Evolutionary conservation across 2,113 vertebrate genomes (phyloP).

Genomic region (Maylandia zebra): DNA sequence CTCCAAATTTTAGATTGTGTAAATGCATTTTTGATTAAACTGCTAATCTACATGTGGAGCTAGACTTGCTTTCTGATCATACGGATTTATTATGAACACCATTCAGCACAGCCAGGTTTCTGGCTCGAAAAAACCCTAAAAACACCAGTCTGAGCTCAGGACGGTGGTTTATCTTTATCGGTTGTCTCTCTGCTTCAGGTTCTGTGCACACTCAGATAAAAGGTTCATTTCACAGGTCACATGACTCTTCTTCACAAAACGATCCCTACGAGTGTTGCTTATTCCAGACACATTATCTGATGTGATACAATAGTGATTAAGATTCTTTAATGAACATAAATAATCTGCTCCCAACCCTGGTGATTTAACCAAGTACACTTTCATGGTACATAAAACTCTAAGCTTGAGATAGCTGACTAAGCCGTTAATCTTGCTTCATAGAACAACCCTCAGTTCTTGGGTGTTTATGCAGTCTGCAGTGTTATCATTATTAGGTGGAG

Average conservation of each 20-base stretch:
- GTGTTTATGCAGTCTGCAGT: not conserved
- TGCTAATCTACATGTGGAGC: not conserved
- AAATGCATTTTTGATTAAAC: not conserved
- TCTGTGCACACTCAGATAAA: not conserved
- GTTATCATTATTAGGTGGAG: not conserved
- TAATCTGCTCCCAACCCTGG: not conserved
- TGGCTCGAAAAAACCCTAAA: not conserved
- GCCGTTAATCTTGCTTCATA: not conserved
- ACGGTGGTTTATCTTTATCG: accelerated
- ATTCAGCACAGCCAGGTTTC: not conserved
- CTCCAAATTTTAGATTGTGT: not conserved
- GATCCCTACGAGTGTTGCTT: accelerated
- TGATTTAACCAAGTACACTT: not conserved
- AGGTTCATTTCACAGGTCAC: not conserved
- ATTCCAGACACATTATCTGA: not conserved
- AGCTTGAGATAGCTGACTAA: not conserved
- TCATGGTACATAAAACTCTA: not conserved
- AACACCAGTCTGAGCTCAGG: not conserved
- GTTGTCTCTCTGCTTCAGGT: not conserved
- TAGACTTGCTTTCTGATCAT: not conserved
- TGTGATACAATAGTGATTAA: not conserved
- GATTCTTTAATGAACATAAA: not conserved
- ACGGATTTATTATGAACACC: not conserved
- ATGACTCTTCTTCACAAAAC: accelerated
- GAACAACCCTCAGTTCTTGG: not conserved